Percentiles rank a stretch among this genome's conserved stretches.
phyloP scores from a whole-genome alignment of 2,888 invertebrate species.

The Sepioteuthis lessoniana region DNA sequence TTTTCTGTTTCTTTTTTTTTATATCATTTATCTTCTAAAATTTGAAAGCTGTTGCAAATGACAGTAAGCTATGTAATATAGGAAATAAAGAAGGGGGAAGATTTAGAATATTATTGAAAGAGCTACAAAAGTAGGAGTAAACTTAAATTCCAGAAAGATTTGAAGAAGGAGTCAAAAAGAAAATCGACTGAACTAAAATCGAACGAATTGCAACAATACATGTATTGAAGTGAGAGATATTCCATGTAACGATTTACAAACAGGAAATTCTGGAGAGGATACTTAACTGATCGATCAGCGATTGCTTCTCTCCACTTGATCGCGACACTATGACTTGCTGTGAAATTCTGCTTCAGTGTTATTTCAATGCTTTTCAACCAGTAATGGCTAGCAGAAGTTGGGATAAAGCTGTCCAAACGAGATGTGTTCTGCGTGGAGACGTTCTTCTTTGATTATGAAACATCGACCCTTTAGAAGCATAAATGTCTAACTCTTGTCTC shows the following conservation, averaged over 20 bases:
- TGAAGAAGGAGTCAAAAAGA: no score
- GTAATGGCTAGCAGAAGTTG: background rate
- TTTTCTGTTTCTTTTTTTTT: no score
- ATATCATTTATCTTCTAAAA: no score
- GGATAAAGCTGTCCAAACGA: background rate
- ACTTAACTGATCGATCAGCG: background rate
- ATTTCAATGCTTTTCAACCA: background rate
- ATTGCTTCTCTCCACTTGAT: background rate
- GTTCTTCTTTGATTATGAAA: background rate
- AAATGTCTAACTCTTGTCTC: background rate
- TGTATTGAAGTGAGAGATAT: background rate
- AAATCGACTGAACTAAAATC: no score
- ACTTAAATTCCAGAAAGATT: no score
- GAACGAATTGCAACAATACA: no score
- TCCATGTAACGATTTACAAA: background rate
- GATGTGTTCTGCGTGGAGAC: background rate
- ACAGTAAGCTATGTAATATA: no score
- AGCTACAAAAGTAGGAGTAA: no score
- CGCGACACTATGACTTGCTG: background rate
- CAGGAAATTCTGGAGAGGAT: conserved; percentile 11
- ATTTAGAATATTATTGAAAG: no score
- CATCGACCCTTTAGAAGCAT: background rate
- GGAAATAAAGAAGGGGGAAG: no score
- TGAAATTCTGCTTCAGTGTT: background rate
- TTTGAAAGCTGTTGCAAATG: no score